Conservation (phyloP, 2,113 vertebrate species). For the Cervus canadensis region DNA sequence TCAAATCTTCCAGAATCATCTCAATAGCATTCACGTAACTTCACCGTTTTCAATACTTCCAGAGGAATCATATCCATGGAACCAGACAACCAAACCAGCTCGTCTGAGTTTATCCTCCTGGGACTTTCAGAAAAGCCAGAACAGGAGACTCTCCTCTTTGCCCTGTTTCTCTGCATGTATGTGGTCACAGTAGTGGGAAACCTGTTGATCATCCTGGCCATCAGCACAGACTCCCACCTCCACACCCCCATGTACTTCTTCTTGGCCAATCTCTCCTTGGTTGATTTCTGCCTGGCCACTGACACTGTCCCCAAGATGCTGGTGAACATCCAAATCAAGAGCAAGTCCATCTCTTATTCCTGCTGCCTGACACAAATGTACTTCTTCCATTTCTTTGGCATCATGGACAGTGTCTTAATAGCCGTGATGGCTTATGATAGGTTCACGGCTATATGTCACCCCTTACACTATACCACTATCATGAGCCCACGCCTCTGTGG, state of each 20-base stretch:
- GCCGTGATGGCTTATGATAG: constrained; percentile 72
- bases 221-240: constrained; percentile 49
- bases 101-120: constrained; percentile 53
- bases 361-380: constrained; percentile 71
- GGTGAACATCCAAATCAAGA: constrained; percentile 35
- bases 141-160: constrained; percentile 42
- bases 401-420: constrained; percentile 70
- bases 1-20: background rate
- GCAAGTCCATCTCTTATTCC: constrained; percentile 50
- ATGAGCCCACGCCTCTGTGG: constrained; percentile 63
- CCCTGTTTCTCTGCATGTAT: constrained; percentile 60
- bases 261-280: constrained; percentile 68
- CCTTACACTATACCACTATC: constrained; percentile 63
- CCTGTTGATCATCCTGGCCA: constrained; percentile 53
- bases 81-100: constrained; percentile 3
- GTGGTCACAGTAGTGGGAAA: constrained; percentile 36
- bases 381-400: constrained; percentile 71
- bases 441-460: constrained; percentile 70
- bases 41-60: background rate
- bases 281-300: constrained; percentile 60
- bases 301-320: constrained; percentile 68
- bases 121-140: constrained; percentile 60
- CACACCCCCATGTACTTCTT: constrained; percentile 76
- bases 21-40: background rate
- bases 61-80: constrained; percentile 25